A percentile compares a stretch with the other conserved stretches of the same genome.
Evolutionary conservation across 2,113 vertebrate genomes (phyloP).

Genomic region (Martes martes): DNA sequence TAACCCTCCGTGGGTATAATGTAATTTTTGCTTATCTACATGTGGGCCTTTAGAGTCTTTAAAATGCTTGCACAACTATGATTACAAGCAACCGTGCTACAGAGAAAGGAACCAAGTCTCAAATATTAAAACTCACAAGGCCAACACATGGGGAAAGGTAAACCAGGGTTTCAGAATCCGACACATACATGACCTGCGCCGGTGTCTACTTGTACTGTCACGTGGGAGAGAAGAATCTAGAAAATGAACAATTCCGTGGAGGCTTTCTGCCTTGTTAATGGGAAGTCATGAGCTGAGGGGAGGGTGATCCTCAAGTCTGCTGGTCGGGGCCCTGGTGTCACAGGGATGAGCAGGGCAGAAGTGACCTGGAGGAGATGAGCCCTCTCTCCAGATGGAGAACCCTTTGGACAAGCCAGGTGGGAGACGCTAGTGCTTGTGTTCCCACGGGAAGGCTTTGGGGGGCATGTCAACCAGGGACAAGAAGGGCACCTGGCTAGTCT

Average conservation of each 20-base stretch:
- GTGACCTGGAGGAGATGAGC: rapidly evolving
- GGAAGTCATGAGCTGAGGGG: neutral
- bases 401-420: too few species aligned
- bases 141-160: neutral
- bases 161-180: neutral
- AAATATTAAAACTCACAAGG: neutral
- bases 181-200: neutral
- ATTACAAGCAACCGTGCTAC: neutral
- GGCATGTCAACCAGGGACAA: too few species aligned
- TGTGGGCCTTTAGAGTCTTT: neutral
- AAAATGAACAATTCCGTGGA: neutral
- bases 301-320: too few species aligned
- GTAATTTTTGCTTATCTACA: neutral
- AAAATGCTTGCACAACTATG: neutral
- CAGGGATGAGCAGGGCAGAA: rapidly evolving
- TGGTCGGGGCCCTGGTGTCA: rapidly evolving
- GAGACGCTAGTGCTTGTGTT: neutral
- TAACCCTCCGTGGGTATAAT: neutral
- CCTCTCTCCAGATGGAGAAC: neutral
- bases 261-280: neutral
- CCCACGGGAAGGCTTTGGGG: neutral
- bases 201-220: neutral
- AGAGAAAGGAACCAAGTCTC: neutral
- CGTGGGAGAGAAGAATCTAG: neutral
- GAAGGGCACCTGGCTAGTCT: neutral